These are phyloP conservation scores for Dunckerocampus dactyliophorus DNA, from an alignment of 2,113 vertebrate species.

Conservation along the genomic window DNA sequence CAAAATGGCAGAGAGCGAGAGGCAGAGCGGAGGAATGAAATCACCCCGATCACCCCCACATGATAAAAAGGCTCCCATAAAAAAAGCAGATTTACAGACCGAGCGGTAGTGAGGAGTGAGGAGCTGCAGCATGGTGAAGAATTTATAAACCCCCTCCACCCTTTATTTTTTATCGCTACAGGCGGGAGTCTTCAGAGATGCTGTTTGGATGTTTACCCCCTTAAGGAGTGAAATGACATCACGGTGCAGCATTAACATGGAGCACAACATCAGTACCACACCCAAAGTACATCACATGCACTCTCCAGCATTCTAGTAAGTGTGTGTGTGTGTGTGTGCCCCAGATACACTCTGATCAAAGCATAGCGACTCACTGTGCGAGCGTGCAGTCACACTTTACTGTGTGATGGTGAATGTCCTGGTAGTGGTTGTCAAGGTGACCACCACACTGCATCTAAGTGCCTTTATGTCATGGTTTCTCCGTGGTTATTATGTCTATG, in stretches of 20 bases:
- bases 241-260: conserved; percentile 11
- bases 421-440: conserved; percentile 4
- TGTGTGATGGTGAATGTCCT: not conserved
- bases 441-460: not conserved
- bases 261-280: conserved; percentile 42
- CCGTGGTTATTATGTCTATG: not conserved
- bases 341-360: conserved; percentile 7
- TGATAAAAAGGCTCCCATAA: conserved; percentile 46
- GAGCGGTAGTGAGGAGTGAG: not conserved
- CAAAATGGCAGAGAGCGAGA: conserved; percentile 10
- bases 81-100: conserved; percentile 54
- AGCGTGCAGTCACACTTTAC: not conserved
- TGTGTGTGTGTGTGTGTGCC: not conserved
- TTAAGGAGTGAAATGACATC: conserved; percentile 9
- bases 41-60: conserved; percentile 9
- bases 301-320: too few relatives aligned
- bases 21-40: conserved; percentile 18
- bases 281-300: conserved; percentile 28
- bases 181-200: conserved; percentile 20
- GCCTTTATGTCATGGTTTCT: too few relatives aligned
- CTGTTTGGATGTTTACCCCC: conserved; percentile 3
- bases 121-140: conserved; percentile 16
- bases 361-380: not conserved
- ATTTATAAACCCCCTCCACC: conserved; percentile 34
- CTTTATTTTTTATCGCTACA: conserved; percentile 2